Base-by-base conservation (phyloP, 37 sponge, comb jelly and placozoan species). In the Axinella damicornis region DNA sequence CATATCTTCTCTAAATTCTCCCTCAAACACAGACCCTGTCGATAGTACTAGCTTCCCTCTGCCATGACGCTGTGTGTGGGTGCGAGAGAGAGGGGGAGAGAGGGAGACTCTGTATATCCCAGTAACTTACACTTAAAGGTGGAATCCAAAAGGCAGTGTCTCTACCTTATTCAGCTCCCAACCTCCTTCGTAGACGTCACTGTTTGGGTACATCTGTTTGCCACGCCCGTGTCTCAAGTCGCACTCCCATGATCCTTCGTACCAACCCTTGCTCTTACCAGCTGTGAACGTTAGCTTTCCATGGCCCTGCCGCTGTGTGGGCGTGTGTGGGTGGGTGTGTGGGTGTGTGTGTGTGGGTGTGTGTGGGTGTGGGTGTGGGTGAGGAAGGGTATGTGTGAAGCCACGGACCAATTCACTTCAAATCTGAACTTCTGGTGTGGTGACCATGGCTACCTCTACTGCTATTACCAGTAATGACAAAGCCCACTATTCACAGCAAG, bases 201-300 rank as follows among this genome's bases (percentile, higher is more conserved):
- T 72, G 69, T 97, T 92, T 32, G 74, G 74, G 68, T 95, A 97
- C 27, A 17, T 73, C 79, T 82, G 66, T 31, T 53, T 86, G 36
- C 97, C 97, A 31, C 83, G 27, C 16, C 94, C 93, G 53, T 87
- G 86, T 28, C 78, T 69, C 33, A 89, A 71, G 61, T 92, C 95
- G 0, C 71, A 73, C 25, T 82, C 79, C 97, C 97, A 97, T 4
- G 71, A 59, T 5, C 97, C 97, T 5, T 93, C 94, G 58, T 95
- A 95, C n/a, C 35, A 66, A 0, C 87, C 84, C 31, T 77, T 73
- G 31, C 52, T 22, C 53, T 24, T 74, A 18, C 67, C 65, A 27
- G 11, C 53, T 4, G 46, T 9, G 9, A 46, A 46, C 6, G 46
- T 46, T 14, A 90, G 63, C 30, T 21, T 86, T 0, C 97, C 97